Percentiles rank a stretch among this genome's conserved stretches.
These are phyloP conservation scores for Anser brachyrhynchus DNA, from an alignment of 2,113 vertebrate genomes.

Conservation along the genomic window DNA sequence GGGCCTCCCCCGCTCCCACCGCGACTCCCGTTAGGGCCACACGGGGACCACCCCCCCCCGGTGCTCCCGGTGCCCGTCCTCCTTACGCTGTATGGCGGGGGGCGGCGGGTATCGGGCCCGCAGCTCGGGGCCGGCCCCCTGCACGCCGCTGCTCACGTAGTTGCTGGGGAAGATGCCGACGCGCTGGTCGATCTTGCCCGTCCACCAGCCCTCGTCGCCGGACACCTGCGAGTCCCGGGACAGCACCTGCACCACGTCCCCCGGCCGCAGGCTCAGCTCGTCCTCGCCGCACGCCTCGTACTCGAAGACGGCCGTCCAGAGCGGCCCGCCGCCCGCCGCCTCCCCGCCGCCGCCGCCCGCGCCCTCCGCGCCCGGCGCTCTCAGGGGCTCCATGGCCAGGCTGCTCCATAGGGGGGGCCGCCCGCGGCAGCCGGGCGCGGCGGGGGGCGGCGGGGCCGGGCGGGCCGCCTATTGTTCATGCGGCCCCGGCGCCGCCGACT, in stretches of 20 bases:
- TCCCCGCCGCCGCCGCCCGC: constrained; percentile 59
- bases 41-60: no score
- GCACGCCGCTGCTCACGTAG: constrained; percentile 88
- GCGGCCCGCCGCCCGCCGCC: constrained; percentile 55
- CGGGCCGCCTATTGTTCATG: constrained; percentile 77
- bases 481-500: constrained; percentile 49
- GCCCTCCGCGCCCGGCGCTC: constrained; percentile 77
- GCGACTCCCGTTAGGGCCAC: no score
- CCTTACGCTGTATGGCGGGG: constrained; percentile 80
- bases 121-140: constrained; percentile 67
- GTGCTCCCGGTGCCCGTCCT: neutral
- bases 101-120: constrained; percentile 57
- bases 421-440: constrained; percentile 69
- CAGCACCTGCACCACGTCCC: constrained; percentile 92
- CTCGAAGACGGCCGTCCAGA: constrained; percentile 97
- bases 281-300: constrained; percentile 95
- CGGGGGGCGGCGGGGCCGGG: constrained; percentile 53
- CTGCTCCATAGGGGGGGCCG: constrained; percentile 77
- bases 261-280: constrained; percentile 92
- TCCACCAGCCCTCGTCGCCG: constrained; percentile 98
- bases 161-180: constrained; percentile 96
- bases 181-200: constrained; percentile 91
- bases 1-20: no score
- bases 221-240: constrained; percentile 95
- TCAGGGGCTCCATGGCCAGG: constrained; percentile 80